Base-by-base conservation (phyloP, 1,140 invertebrate genomes). In the Drosophila serrata region DNA sequence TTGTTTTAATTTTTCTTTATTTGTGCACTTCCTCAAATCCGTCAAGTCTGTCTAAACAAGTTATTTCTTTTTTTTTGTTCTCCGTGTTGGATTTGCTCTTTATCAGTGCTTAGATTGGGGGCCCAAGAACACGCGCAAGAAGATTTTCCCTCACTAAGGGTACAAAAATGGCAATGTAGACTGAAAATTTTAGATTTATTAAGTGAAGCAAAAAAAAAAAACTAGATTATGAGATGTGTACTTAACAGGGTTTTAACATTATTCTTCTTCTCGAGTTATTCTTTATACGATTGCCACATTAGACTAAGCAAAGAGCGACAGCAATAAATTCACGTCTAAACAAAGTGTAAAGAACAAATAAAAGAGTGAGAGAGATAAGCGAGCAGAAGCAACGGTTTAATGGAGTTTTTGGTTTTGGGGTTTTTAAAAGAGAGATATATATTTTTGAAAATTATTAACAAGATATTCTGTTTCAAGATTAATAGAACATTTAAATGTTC, bases 321-420 rank as follows among this genome's bases (percentile, higher is more conserved):
- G 88, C 43, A 40, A 90, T 90, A 90, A 91, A 90, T 90, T 90
- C 69, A 86, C 73, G 86, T 90, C 86, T 80, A 91, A 90, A 86
- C 73, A 90, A 90, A 90, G 86, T 90, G 87, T 90, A 90, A 90
- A 90, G 56, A 87, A 91, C 63, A 90, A 90, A 90, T 82, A 90
- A 17, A 75, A 64, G 64, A 61, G 61, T 45, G 65, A 45, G 35
- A 19, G 43, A 73, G 85, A 88, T 88, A 88, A 87, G 74, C 9
- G 60, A n/a, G 12, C 45, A 29, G 49, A 65, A 63, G 74, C 48
- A 59, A 55, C 48, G 49, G 35, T 46, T 61, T 45, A 74, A 39
- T 24, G 13, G 17, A 31, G 57, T 48, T 59, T 68, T 35, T 29
- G 17, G 12, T 43, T 31, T 39, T n/a, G n/a, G n/a, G 3, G 24